phyloP scores from a whole-genome alignment of 2,888 invertebrate genomes.

The Perizoma flavofasciatum region DNA sequence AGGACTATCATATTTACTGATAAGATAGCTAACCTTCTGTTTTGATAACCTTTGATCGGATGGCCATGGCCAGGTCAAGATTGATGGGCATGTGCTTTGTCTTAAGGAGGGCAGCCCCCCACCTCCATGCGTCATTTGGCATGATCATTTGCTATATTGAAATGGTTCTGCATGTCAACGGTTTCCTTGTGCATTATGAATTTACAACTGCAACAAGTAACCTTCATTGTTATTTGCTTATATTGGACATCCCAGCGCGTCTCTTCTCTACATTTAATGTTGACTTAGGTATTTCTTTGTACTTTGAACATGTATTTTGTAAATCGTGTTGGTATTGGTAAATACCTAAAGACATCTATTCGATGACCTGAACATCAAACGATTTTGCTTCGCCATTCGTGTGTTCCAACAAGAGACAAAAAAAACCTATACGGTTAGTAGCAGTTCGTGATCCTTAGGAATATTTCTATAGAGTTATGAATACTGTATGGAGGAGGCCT shows the following conservation, averaged over 20 bases:
- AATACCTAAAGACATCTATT: too few relatives aligned
- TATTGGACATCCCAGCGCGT: not conserved
- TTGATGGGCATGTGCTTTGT: conserved; percentile 56
- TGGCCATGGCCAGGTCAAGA: conserved; percentile 49
- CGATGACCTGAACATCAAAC: too few relatives aligned
- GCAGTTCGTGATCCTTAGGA: too few relatives aligned
- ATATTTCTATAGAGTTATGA: too few relatives aligned
- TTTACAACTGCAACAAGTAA: conserved; percentile 25
- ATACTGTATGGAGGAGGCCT: too few relatives aligned
- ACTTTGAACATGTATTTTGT: not conserved
- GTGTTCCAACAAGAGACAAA: too few relatives aligned
- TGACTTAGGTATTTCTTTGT: not conserved
- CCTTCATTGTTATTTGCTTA: conserved; percentile 18
- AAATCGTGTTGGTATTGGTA: too few relatives aligned
- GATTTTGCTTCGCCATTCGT: too few relatives aligned
- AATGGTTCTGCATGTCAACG: conserved; percentile 42
- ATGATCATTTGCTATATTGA: conserved; percentile 48
- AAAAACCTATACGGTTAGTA: too few relatives aligned
- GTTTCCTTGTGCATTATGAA: conserved; percentile 37
- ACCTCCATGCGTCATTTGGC: conserved; percentile 50
- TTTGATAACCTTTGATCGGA: conserved; percentile 9
- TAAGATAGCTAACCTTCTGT: conserved; percentile 36
- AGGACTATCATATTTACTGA: conserved; percentile 20
- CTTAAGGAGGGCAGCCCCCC: conserved; percentile 39
- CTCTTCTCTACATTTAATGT: conserved; percentile 1